Conservation (phyloP, 1,140 invertebrate species). For the Pachyrhynchus sulphureomaculatus region DNA sequence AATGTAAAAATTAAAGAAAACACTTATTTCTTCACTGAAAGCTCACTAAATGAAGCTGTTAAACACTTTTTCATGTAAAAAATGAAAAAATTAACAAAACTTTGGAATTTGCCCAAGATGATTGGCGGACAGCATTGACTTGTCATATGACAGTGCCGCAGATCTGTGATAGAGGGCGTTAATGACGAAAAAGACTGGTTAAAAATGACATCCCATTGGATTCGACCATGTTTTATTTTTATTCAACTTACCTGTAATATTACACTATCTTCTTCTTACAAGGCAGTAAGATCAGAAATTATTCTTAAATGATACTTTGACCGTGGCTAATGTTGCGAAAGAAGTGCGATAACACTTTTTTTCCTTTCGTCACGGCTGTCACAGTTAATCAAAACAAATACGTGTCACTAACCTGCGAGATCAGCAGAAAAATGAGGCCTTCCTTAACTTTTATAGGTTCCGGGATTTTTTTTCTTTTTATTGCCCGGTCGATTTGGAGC, state of each 20-base stretch:
- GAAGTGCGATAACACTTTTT: too few relatives aligned
- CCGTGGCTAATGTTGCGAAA: too few relatives aligned
- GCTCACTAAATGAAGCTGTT: background rate
- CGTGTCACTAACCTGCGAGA: too few relatives aligned
- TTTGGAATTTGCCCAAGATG: background rate
- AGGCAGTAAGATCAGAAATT: too few relatives aligned
- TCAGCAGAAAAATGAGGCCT: slow-evolving; percentile 42
- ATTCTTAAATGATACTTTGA: too few relatives aligned
- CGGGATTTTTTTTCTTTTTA: slow-evolving; percentile 41
- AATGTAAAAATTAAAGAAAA: background rate
- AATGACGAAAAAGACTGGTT: background rate
- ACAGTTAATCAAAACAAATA: too few relatives aligned
- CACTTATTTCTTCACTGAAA: background rate
- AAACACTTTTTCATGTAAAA: slow-evolving; percentile 1
- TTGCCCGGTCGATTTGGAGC: slow-evolving; percentile 45
- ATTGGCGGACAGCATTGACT: slow-evolving; percentile 3
- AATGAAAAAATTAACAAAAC: slow-evolving; percentile 9
- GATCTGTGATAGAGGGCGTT: too few relatives aligned
- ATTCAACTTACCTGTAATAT: too few relatives aligned
- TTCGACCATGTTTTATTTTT: slow-evolving; percentile 8
- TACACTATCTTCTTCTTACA: too few relatives aligned
- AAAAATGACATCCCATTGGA: background rate
- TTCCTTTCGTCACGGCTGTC: too few relatives aligned
- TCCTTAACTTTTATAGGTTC: slow-evolving; percentile 38
- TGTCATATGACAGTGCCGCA: background rate